These are phyloP conservation scores for Bostrychus sinensis DNA, from an alignment of 2,113 vertebrate species.

Conservation along the genomic window DNA sequence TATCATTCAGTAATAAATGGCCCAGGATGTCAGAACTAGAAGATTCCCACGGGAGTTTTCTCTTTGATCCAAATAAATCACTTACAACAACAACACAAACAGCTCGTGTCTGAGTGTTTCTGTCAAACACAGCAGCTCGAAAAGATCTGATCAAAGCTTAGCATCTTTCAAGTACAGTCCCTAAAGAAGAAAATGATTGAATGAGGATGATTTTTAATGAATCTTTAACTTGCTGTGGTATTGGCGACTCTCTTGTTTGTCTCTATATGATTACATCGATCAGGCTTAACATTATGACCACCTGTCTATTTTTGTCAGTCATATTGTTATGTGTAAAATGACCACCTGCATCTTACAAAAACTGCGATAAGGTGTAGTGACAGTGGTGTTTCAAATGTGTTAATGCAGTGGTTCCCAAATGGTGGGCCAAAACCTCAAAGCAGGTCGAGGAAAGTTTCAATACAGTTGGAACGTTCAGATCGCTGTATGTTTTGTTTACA, in stretches of 20 bases:
- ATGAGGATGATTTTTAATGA: constrained; percentile 35
- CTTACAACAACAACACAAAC: constrained; percentile 23
- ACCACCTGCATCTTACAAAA: too few relatives aligned
- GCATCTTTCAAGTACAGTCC: not conserved
- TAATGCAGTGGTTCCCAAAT: too few relatives aligned
- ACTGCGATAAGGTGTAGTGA: too few relatives aligned
- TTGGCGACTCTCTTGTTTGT: constrained; percentile 11
- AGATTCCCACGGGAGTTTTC: constrained; percentile 20
- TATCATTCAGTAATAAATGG: constrained; percentile 40
- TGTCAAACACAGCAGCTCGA: constrained; percentile 8
- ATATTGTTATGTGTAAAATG: too few relatives aligned
- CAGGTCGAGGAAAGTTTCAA: too few relatives aligned
- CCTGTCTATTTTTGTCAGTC: too few relatives aligned
- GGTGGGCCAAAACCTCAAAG: too few relatives aligned
- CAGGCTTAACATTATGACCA: constrained; percentile 39
- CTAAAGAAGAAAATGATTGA: constrained; percentile 35
- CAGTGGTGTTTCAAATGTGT: too few relatives aligned
- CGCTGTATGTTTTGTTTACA: too few relatives aligned
- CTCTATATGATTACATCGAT: too few relatives aligned
- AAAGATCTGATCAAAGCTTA: constrained; percentile 29
- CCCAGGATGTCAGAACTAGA: constrained; percentile 28
- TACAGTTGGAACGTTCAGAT: too few relatives aligned
- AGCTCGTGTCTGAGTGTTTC: constrained; percentile 23
- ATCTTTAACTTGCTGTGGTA: constrained; percentile 31
- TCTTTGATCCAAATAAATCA: constrained; percentile 50